phyloP scores from a whole-genome alignment of 2,888 invertebrate species.

The Spialia ferax region DNA sequence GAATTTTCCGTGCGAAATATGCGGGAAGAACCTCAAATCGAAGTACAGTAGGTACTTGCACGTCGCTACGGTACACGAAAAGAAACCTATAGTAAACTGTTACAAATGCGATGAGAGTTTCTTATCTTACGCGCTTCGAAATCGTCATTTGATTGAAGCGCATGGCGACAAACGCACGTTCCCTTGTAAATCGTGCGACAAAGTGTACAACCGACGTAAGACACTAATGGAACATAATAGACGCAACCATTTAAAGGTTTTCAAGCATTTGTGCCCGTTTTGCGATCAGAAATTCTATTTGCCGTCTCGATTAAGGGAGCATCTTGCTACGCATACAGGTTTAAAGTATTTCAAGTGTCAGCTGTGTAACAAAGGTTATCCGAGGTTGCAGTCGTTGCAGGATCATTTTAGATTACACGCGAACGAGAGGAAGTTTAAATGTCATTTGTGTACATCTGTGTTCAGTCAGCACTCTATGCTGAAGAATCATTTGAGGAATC shows the following conservation, averaged over 20 bases:
- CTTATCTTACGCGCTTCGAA: constrained; percentile 68
- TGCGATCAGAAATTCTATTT: constrained; percentile 78
- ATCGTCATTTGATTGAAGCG: constrained; percentile 71
- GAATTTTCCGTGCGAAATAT: constrained; percentile 79
- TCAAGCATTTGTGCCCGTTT: constrained; percentile 72
- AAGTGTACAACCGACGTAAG: constrained; percentile 73
- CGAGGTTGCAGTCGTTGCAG: constrained; percentile 83
- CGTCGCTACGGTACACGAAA: constrained; percentile 73
- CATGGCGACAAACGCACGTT: constrained; percentile 75
- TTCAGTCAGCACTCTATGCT: constrained; percentile 86
- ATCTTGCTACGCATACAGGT: constrained; percentile 83
- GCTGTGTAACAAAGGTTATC: constrained; percentile 87
- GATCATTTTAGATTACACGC: constrained; percentile 85
- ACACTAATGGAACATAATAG: constrained; percentile 73
- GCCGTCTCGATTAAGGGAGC: constrained; percentile 75
- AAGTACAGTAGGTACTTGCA: constrained; percentile 73
- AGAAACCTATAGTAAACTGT: constrained; percentile 73
- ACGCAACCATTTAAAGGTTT: constrained; percentile 71
- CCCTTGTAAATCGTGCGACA: constrained; percentile 72
- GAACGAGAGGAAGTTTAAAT: constrained; percentile 82
- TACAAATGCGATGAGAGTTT: constrained; percentile 75
- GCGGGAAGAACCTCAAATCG: constrained; percentile 76
- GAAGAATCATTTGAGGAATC: constrained; percentile 86
- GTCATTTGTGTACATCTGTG: constrained; percentile 79
- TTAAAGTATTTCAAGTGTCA: constrained; percentile 84